A percentile compares a stretch with the other conserved stretches of the same genome.
Evolutionary conservation across 2,888 invertebrate genomes (phyloP).

Genomic region (Mechanitis mazaeus): DNA sequence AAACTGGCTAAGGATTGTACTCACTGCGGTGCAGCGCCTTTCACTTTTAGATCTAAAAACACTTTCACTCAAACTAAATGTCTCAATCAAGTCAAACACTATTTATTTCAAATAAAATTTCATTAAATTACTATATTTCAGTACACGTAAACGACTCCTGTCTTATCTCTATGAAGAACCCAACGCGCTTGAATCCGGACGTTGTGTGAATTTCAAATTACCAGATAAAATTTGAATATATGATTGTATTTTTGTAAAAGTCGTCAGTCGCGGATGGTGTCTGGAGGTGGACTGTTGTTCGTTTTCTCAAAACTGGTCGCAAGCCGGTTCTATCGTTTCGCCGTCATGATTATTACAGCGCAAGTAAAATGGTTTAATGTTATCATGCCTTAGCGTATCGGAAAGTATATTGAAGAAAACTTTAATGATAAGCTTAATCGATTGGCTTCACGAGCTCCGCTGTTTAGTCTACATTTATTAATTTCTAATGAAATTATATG

Average conservation of each 20-base stretch:
- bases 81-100: conserved; percentile 20
- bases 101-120: conserved; percentile 10
- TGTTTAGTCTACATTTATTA: too few relatives aligned
- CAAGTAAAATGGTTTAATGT: conserved; percentile 37
- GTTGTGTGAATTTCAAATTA: conserved; percentile 24
- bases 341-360: conserved; percentile 53
- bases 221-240: conserved; percentile 33
- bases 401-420: conserved; percentile 53
- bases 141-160: not conserved
- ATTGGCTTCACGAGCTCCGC: conserved; percentile 11
- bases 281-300: conserved; percentile 48
- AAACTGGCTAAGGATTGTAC: conserved; percentile 49
- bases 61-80: conserved; percentile 59
- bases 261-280: conserved; percentile 41
- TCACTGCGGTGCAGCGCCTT: conserved; percentile 50
- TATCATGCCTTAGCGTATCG: conserved; percentile 31
- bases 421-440: conserved; percentile 28
- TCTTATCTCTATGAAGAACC: conserved; percentile 9
- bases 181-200: not conserved
- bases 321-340: conserved; percentile 40
- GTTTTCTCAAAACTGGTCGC: conserved; percentile 61
- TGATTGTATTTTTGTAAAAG: conserved; percentile 30
- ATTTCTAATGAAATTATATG: too few relatives aligned
- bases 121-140: conserved; percentile 6
- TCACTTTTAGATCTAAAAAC: conserved; percentile 63